Evolutionary conservation across 2,113 vertebrate species (phyloP).

Genomic region (Vulpes lagopus): DNA sequence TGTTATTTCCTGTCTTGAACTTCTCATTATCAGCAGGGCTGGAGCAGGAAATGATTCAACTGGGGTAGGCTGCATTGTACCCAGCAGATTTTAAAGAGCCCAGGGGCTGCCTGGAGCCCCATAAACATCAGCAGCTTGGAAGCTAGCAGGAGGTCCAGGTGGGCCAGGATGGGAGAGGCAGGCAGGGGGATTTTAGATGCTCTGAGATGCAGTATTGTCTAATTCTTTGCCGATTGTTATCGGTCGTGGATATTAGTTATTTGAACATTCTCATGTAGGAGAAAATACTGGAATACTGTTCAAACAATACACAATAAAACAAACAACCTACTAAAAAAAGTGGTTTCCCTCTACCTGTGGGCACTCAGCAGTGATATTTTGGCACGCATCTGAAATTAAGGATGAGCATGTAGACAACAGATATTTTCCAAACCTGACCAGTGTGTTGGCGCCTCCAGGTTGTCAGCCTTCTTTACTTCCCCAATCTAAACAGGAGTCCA

Average conservation of each 20-base stretch:
- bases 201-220: constrained; percentile 68
- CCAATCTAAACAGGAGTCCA: neutral
- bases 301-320: constrained; percentile 49
- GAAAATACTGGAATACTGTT: constrained; percentile 43
- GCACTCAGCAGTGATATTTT: neutral
- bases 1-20: constrained; percentile 75
- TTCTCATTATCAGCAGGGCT: constrained; percentile 80
- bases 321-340: constrained; percentile 32
- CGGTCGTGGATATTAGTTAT: constrained; percentile 62
- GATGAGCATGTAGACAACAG: neutral
- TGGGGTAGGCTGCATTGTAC: constrained; percentile 76
- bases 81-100: constrained; percentile 84
- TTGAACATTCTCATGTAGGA: constrained; percentile 65
- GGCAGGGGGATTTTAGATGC: constrained; percentile 73
- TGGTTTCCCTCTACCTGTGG: neutral
- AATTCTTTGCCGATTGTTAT: constrained; percentile 66
- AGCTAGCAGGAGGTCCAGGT: constrained; percentile 83
- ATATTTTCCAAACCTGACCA: neutral
- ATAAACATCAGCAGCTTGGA: constrained; percentile 86
- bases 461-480: neutral
- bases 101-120: constrained; percentile 81
- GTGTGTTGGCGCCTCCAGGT: neutral
- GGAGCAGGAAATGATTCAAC: constrained; percentile 79
- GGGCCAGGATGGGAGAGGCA: constrained; percentile 69
- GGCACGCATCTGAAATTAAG: neutral